Evolutionary conservation across 2,797 vertebrate genomes (phyloP), one percentile per base, ranked within the genome.

Genomic region (Meda fulgida): DNA sequence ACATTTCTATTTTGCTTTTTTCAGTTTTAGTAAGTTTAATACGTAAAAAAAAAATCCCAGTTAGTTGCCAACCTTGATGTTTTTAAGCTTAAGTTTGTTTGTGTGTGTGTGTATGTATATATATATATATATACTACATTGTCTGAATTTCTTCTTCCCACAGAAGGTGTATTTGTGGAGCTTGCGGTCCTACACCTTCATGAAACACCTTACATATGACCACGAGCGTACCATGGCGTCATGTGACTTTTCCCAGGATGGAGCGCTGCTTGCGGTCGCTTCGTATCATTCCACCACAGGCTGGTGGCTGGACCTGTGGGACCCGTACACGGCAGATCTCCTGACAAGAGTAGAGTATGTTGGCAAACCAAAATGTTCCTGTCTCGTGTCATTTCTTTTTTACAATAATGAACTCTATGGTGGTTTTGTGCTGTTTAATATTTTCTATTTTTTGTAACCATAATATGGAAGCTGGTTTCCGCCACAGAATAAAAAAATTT

Each of bases 131-230:
- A 58, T 11, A 10, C 14, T 65, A 48, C 58, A 36, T 31, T 55
- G 5, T 60, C 16, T 66, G 19, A 60, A 19, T 84, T 19, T 81
- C 5, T 18, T 55, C 9, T 69, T 69, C 21, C 10, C 0, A 80
- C 91, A 96, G 16, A 95, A 99, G 97, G 97, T 97, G 1, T 96
- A 97, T 88, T 93, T 99, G 29, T 99, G 98, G 98, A 99, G 97
- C 86, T 96, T 98, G 89, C 92, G 95, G 2, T 98, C 97, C 0
- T 99, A 97, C 86, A 96, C 96, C 0, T 96, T 99, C 55, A 98
- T 99, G 90, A 94, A 95, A 90, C 96, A 96, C 92, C 95, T 99
- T 36, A 91, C 89, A 0, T 96, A 97, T 46, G 97, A 96, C 10
- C 94, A 94, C 84, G 94, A 96, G 60, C 94, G 93, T 85, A 92